phyloP scores from a whole-genome alignment of 2,888 invertebrate genomes.

The Agriopis marginaria region DNA sequence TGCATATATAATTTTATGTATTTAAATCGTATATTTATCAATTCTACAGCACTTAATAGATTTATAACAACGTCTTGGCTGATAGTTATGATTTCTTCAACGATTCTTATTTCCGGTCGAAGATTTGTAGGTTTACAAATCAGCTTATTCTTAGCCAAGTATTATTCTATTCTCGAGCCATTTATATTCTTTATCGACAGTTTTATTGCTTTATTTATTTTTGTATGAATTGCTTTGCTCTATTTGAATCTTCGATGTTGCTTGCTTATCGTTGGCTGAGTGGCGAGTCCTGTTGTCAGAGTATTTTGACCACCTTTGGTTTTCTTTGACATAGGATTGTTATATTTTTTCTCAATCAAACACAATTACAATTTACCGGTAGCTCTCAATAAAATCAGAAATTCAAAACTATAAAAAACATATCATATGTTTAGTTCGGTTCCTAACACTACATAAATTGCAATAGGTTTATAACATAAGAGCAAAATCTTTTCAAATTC shows the following conservation, averaged over 20 bases:
- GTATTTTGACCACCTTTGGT: neutral
- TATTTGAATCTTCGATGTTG: constrained; percentile 32
- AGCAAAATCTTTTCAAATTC: constrained; percentile 20
- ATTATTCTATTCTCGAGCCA: constrained; percentile 37
- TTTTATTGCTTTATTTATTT: constrained; percentile 43
- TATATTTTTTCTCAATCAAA: neutral
- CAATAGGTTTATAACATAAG: neutral
- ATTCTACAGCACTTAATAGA: constrained; percentile 30
- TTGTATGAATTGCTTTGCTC: constrained; percentile 33
- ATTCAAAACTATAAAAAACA: no score
- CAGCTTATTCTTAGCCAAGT: constrained; percentile 36
- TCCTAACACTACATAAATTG: neutral
- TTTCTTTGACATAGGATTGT: neutral
- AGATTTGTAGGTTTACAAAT: constrained; percentile 40
- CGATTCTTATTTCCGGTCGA: constrained; percentile 38
- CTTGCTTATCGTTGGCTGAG: neutral
- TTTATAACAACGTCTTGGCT: constrained; percentile 34
- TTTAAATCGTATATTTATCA: constrained; percentile 5
- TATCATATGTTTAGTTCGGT: no score
- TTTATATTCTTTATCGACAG: constrained; percentile 38
- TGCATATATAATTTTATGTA: neutral
- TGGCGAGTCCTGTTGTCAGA: neutral
- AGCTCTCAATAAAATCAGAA: no score
- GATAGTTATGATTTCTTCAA: constrained; percentile 40
- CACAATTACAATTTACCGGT: no score